A percentile compares a stretch with the other conserved stretches of the same genome.
phyloP scores from a whole-genome alignment of 2,888 invertebrate species.

The Lepidonotus clava region DNA sequence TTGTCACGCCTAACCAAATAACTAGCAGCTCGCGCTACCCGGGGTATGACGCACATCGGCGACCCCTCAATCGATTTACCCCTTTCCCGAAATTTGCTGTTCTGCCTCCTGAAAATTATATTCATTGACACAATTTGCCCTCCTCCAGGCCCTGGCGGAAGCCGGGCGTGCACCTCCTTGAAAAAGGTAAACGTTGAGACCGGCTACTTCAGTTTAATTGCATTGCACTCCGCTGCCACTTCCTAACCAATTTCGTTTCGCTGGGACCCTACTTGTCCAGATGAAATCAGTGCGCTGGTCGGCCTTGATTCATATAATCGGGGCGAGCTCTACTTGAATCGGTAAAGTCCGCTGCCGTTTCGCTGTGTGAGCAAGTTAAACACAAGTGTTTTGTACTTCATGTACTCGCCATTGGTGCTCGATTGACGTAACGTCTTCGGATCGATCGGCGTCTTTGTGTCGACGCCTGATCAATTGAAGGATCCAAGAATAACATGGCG shows the following conservation, averaged over 20 bases:
- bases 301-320: background rate
- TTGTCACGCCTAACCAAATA: conserved; percentile 23
- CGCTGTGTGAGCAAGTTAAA: background rate
- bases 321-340: background rate
- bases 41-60: background rate
- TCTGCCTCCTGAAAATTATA: conserved; percentile 15
- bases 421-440: background rate
- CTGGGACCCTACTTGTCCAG: background rate
- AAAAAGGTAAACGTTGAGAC: background rate
- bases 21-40: background rate
- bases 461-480: background rate
- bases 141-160: background rate
- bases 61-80: background rate
- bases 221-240: background rate
- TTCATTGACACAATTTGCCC: conserved; percentile 2
- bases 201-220: conserved; percentile 10
- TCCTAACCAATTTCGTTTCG: background rate
- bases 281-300: background rate
- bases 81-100: background rate
- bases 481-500: background rate
- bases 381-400: background rate
- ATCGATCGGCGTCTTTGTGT: background rate
- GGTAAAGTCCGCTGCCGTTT: background rate
- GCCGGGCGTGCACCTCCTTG: background rate
- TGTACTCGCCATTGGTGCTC: background rate